phyloP scores from a whole-genome alignment of 2,888 invertebrate species.

The Psylliodes chrysocephalus region DNA sequence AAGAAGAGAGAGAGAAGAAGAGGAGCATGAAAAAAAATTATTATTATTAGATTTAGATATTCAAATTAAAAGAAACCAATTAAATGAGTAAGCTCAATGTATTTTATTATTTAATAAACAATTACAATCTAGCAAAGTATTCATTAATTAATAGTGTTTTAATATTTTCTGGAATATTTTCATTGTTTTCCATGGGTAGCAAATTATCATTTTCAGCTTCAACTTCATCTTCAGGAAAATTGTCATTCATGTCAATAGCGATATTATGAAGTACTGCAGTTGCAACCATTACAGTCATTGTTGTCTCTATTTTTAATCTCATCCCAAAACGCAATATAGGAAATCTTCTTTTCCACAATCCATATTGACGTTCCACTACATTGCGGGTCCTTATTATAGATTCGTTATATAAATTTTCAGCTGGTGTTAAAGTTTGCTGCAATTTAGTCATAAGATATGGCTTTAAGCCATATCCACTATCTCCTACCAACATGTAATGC shows the following conservation, averaged over 20 bases:
- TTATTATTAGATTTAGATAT: background rate
- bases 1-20: background rate
- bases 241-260: background rate
- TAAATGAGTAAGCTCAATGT: background rate
- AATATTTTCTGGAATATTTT: background rate
- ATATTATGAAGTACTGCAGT: background rate
- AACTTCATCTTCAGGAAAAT: background rate
- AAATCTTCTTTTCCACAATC: slow-evolving; percentile 49
- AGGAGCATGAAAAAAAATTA: background rate
- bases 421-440: background rate
- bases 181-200: background rate
- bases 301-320: background rate
- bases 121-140: background rate
- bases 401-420: slow-evolving; percentile 17
- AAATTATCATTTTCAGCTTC: background rate
- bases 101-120: background rate
- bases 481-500: slow-evolving; percentile 14
- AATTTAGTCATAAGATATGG: slow-evolving; percentile 6
- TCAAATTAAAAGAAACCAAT: background rate
- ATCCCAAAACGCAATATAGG: slow-evolving; percentile 40
- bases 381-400: slow-evolving; percentile 48
- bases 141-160: background rate
- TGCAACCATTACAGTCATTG: background rate
- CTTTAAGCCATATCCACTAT: slow-evolving; percentile 17
- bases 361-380: slow-evolving; percentile 45